A percentile compares a stretch with the other conserved stretches of the same genome.
Evolutionary conservation across 23 tunicate species (phyloP).

Genomic region (Halocynthia roretzi): DNA sequence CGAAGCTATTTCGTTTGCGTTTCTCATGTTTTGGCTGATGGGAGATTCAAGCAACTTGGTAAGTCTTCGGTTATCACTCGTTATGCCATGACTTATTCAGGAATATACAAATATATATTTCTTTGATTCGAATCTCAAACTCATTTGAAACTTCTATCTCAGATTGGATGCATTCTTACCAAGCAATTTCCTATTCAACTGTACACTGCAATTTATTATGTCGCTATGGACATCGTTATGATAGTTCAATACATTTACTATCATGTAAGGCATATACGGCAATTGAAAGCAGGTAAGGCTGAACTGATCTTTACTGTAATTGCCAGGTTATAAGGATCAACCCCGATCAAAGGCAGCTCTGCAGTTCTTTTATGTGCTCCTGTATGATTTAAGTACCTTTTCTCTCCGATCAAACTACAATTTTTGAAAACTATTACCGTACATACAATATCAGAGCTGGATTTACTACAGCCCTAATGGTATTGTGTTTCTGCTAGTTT

Average conservation of each 20-base stretch:
- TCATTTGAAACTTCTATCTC: not conserved
- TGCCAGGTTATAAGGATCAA: too few species aligned
- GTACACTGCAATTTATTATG: conserved; percentile 89
- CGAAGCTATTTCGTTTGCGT: conserved; percentile 84
- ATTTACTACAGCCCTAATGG: too few species aligned
- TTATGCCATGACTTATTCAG: not conserved
- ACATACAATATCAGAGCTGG: too few species aligned
- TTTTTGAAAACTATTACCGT: too few species aligned
- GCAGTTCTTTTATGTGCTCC: too few species aligned
- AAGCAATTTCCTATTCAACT: conserved; percentile 90
- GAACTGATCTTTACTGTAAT: too few species aligned
- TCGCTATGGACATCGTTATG: conserved; percentile 85
- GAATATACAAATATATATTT: not conserved
- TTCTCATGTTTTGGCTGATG: conserved; percentile 75
- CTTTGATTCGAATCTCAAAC: not conserved
- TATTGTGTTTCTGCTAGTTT: too few species aligned
- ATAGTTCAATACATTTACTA: conserved; percentile 71
- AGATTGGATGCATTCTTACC: conserved; percentile 94
- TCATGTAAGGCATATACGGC: conserved; percentile 23
- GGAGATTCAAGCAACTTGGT: conserved; percentile 91
- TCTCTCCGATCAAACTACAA: too few species aligned
- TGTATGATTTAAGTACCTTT: too few species aligned
- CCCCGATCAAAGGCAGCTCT: too few species aligned
- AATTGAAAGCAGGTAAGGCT: not conserved
- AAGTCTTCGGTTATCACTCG: not conserved